phyloP scores from a whole-genome alignment of 1,140 invertebrate genomes.

The Brachionus manjavacas region DNA sequence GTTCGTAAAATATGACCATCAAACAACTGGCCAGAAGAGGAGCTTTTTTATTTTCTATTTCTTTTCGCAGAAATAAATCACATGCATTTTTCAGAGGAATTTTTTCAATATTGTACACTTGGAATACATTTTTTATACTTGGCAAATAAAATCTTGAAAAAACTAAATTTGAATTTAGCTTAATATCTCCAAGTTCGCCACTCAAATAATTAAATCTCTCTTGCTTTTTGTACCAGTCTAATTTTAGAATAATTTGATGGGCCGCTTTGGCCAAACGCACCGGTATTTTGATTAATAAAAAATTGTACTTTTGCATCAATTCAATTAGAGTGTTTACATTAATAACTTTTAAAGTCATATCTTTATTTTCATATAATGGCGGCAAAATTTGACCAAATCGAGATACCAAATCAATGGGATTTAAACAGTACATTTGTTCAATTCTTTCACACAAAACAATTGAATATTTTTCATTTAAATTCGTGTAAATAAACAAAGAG shows the following conservation, averaged over 20 bases:
- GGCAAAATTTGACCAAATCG: neutral
- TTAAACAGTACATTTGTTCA: neutral
- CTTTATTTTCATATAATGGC: neutral
- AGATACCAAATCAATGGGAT: neutral
- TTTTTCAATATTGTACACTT: slow-evolving; percentile 3
- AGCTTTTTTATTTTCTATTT: neutral
- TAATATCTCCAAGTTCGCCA: neutral
- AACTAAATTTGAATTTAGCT: neutral
- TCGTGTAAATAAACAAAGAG: slow-evolving; percentile 34
- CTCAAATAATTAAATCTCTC: neutral
- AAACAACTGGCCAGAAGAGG: neutral
- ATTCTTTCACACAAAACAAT: neutral
- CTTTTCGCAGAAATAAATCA: neutral
- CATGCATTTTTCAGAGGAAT: neutral
- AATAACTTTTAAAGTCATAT: neutral
- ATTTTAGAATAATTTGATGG: slow-evolving; percentile 6
- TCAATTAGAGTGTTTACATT: neutral
- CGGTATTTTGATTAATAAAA: slow-evolving; percentile 24
- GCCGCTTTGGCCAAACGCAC: neutral
- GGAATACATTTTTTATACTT: neutral
- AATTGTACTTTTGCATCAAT: neutral
- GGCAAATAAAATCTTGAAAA: neutral
- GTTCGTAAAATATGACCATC: slow-evolving; percentile 15
- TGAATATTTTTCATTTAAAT: slow-evolving; percentile 8
- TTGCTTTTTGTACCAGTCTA: slow-evolving; percentile 23